phyloP scores from a whole-genome alignment of 2,113 vertebrate species.

The Quiscalus mexicanus region DNA sequence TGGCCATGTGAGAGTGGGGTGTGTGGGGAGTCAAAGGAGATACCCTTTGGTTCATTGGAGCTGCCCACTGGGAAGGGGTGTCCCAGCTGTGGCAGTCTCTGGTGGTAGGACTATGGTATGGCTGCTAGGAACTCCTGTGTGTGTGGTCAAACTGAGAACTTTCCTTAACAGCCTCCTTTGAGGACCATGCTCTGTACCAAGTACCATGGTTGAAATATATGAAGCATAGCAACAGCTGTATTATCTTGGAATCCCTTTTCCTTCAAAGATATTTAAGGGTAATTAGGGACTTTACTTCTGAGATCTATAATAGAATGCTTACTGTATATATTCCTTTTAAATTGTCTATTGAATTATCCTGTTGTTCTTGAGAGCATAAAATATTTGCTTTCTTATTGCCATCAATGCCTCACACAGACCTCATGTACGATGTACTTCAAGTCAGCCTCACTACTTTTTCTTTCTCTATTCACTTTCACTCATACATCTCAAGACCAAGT shows the following conservation, averaged over 20 bases:
- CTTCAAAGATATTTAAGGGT: not conserved
- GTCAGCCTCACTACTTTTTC: not conserved
- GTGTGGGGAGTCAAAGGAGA: not conserved
- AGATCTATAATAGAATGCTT: not conserved
- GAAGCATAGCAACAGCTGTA: not conserved
- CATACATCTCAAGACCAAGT: fast-evolving
- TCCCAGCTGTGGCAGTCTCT: not conserved
- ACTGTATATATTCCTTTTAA: not conserved
- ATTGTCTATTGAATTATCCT: not conserved
- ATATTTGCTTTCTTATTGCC: not conserved
- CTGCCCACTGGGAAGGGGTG: not conserved
- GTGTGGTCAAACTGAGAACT: not conserved
- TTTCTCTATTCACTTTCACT: not conserved
- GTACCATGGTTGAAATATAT: not conserved
- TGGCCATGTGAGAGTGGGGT: not conserved
- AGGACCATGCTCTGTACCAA: not conserved
- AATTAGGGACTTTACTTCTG: not conserved
- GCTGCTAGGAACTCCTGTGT: not conserved
- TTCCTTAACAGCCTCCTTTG: not conserved
- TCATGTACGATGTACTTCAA: not conserved
- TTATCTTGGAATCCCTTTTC: not conserved
- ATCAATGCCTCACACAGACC: not conserved
- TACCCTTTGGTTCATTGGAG: not conserved
- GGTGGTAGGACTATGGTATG: not conserved
- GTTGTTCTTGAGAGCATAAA: not conserved